Percentiles rank a stretch among this genome's conserved stretches.
These are phyloP conservation scores for Psettodes erumei DNA, from an alignment of 2,113 vertebrate genomes.

Conservation along the genomic window DNA sequence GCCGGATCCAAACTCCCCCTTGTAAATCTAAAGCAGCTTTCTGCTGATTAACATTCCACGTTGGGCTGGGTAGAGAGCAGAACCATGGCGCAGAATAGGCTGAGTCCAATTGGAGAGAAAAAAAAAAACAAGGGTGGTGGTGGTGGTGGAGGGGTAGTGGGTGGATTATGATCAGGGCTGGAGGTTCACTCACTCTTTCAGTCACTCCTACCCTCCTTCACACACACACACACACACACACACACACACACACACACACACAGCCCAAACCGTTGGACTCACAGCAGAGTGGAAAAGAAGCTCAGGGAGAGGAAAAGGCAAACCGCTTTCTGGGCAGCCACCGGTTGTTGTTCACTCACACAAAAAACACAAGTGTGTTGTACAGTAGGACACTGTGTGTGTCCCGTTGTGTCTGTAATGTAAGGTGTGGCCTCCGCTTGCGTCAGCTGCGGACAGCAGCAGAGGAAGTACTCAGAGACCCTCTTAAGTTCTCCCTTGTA, in stretches of 20 bases:
- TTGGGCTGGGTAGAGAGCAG: constrained; percentile 38
- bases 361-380: constrained; percentile 12
- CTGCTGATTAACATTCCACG: constrained; percentile 74
- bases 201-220: constrained; percentile 8
- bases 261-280: too few species aligned
- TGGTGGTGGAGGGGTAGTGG: too few species aligned
- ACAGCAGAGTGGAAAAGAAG: constrained; percentile 35
- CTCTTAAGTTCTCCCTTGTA: too few species aligned
- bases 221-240: too few species aligned
- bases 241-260: too few species aligned
- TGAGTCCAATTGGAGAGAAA: constrained; percentile 46
- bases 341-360: constrained; percentile 13
- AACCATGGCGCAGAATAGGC: constrained; percentile 49
- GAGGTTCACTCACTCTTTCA: constrained; percentile 43
- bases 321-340: constrained; percentile 48
- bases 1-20: constrained; percentile 60
- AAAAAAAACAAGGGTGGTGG: constrained; percentile 31
- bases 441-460: not conserved
- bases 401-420: not conserved
- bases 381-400: not conserved
- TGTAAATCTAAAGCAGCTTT: constrained; percentile 78
- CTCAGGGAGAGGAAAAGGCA: constrained; percentile 25
- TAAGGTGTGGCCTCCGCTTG: constrained; percentile 6
- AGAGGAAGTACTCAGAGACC: not conserved
- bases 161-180: constrained; percentile 37